A percentile compares a stretch with the other conserved stretches of the same genome.
These are phyloP conservation scores for Aselliscus stoliczkanus DNA, from an alignment of 2,797 vertebrate genomes.

Conservation along the genomic window DNA sequence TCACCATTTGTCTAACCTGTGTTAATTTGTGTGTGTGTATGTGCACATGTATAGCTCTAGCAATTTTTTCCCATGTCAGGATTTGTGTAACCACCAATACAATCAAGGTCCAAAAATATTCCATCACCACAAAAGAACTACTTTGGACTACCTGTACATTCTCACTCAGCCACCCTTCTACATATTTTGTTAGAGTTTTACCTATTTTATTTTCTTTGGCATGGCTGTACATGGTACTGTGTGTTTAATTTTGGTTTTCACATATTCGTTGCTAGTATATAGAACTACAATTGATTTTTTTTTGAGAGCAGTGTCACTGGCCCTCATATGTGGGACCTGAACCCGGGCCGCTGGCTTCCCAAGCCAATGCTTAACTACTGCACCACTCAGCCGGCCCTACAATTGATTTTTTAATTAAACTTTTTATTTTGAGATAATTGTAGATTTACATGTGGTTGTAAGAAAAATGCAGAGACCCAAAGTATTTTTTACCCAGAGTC, in stretches of 20 bases:
- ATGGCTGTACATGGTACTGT: background rate
- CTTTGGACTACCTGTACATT: background rate
- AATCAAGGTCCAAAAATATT: constrained; percentile 3
- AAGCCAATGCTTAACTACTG: no score
- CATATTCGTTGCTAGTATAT: background rate
- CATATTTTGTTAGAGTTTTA: background rate
- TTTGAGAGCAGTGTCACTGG: no score
- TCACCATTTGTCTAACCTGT: background rate
- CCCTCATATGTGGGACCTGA: no score
- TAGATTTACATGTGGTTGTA: background rate
- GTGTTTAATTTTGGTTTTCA: background rate
- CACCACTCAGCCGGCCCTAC: no score
- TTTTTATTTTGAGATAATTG: no score
- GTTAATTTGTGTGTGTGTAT: background rate
- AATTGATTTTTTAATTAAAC: no score
- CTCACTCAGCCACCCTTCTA: background rate
- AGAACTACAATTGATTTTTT: background rate
- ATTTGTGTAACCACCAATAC: background rate
- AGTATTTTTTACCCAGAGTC: background rate
- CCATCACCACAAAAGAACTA: background rate
- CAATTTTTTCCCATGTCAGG: background rate
- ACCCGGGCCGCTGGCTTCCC: no score
- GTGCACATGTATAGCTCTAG: background rate
- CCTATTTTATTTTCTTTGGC: background rate
- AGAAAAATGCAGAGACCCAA: background rate